Evolutionary conservation across 2,888 invertebrate species (phyloP), one percentile per base, ranked within the genome.

Genomic region (Tipula lateralis): DNA sequence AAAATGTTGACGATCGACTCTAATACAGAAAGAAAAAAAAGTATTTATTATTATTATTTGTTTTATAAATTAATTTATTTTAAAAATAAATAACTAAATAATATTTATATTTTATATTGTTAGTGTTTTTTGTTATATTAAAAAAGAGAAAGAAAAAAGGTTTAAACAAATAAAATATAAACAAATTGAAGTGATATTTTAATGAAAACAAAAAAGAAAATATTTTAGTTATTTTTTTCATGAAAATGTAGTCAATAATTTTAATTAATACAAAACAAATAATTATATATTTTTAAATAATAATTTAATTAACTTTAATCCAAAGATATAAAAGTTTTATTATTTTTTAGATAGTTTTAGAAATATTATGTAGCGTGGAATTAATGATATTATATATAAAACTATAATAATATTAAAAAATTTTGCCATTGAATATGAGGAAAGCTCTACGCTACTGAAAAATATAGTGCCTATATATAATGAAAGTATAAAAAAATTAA

Each of bases 241-340:
- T 66, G 24, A 66, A 66, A 66, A 24, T 66, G 19, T 66, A 66
- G 66, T 66, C 66, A 66, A 66, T 66, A 66, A 66, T 66, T 66
- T 66, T 66, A 66, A 66, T 66, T 24, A 24, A 24, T 66, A 66
- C 66, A 44, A 44, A 44, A 44, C 44, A 44, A 44, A 44, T 44
- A 44, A 16, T 44, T 44, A 66, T 66, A 66, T 66, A 66, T 66
- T 66, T 66, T 66, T 66, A 66, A 66, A 66, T 66, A 66, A 66
- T 66, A 66, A 66, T 66, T 66, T 66, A 66, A 66, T 66, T 66
- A 66, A 66, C 66, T 66, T 66, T 66, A 66, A 66, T 66, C 66
- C 66, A 66, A 66, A 66, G 66, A 66, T 66, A 66, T 66, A 66
- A 66, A 66, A 24, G 19, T 24, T 66, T 66, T 66, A 66, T 66